Percentiles rank a stretch among this genome's conserved stretches.
These are phyloP conservation scores for Apeira syringaria DNA, from an alignment of 2,888 invertebrate species.

Conservation along the genomic window DNA sequence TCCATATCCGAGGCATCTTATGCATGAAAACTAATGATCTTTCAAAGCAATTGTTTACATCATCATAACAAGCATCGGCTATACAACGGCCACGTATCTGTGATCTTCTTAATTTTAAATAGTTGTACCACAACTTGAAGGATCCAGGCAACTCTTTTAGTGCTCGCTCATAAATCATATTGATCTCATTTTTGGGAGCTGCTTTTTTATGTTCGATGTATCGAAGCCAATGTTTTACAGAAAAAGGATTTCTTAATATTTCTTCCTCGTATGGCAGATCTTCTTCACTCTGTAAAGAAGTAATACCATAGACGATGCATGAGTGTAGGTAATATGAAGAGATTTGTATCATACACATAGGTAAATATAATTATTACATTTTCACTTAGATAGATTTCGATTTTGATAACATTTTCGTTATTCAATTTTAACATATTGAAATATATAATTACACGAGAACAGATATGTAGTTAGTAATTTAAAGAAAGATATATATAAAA, in stretches of 20 bases:
- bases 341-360: too few relatives aligned
- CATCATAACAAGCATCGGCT: constrained; percentile 94
- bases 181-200: constrained; percentile 91
- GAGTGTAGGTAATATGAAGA: too few relatives aligned
- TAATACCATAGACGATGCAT: too few relatives aligned
- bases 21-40: constrained; percentile 99
- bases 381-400: too few relatives aligned
- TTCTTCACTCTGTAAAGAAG: constrained; percentile 89
- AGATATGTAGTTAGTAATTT: too few relatives aligned
- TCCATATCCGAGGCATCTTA: constrained; percentile 99
- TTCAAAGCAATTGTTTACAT: constrained; percentile 98
- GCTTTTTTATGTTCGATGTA: constrained; percentile 98
- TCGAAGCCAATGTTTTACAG: constrained; percentile 98
- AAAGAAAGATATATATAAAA: too few relatives aligned
- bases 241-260: constrained; percentile 97
- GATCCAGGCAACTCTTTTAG: constrained; percentile 98
- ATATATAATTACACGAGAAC: too few relatives aligned
- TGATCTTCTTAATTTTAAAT: constrained; percentile 92
- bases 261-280: constrained; percentile 99
- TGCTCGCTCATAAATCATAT: constrained; percentile 97
- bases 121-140: constrained; percentile 99
- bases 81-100: constrained; percentile 93
- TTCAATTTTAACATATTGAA: too few relatives aligned
- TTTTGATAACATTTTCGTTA: too few relatives aligned
- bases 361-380: too few relatives aligned